Percentiles rank a stretch among this genome's conserved stretches.
These are phyloP conservation scores for Rhabditoides inermis DNA, from an alignment of 2,888 invertebrate species.

Conservation along the genomic window DNA sequence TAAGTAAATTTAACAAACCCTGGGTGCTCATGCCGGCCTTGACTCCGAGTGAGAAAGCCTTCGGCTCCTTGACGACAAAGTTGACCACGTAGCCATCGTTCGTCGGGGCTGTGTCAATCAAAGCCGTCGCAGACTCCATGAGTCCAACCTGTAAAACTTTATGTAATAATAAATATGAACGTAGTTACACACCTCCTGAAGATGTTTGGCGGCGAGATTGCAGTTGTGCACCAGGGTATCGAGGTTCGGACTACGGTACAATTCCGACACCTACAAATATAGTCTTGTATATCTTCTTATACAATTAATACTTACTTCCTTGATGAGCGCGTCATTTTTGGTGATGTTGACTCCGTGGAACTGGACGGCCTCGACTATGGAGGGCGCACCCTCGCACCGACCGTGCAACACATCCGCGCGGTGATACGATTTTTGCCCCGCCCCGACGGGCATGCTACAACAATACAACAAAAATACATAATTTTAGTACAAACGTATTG, in stretches of 20 bases:
- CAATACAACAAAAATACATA: too few species aligned
- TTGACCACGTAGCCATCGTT: constrained; percentile 63
- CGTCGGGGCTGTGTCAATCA: constrained; percentile 76
- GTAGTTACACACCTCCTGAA: constrained; percentile 14
- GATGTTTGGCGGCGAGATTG: constrained; percentile 39
- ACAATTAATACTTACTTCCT: constrained; percentile 59
- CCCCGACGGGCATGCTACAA: not conserved
- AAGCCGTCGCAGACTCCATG: constrained; percentile 75
- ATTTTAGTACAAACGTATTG: too few species aligned
- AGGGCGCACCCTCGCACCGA: constrained; percentile 21
- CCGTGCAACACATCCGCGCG: constrained; percentile 28
- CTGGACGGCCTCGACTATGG: constrained; percentile 40
- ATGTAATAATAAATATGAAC: not conserved
- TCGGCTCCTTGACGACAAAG: constrained; percentile 73
- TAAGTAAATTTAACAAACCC: constrained; percentile 2
- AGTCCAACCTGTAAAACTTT: constrained; percentile 62
- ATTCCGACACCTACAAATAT: constrained; percentile 57
- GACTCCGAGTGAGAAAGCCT: constrained; percentile 34
- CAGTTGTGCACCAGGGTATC: constrained; percentile 60
- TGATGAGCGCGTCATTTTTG: constrained; percentile 41
- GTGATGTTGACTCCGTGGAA: constrained; percentile 43
- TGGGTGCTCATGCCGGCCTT: constrained; percentile 46
- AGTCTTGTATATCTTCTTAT: not conserved
- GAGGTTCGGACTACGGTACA: constrained; percentile 77
- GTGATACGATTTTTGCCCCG: constrained; percentile 10